phyloP scores from a whole-genome alignment of 2,888 invertebrate species.

The Trichogramma dendrolimi region DNA sequence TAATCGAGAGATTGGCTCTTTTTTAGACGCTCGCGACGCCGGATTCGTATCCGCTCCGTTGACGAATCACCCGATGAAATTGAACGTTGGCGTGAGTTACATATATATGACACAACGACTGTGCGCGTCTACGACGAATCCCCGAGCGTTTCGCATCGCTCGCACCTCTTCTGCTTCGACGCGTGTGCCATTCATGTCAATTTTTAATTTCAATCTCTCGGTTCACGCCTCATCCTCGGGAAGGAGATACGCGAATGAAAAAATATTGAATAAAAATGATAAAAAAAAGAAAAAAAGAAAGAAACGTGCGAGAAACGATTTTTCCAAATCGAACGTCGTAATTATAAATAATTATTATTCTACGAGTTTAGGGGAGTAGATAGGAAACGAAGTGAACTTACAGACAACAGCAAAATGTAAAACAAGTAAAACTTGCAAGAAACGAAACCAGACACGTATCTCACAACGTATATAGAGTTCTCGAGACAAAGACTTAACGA shows the following conservation, averaged over 20 bases:
- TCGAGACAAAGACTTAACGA: slow-evolving; percentile 11
- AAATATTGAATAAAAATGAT: background rate
- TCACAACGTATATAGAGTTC: background rate
- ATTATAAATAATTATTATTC: background rate
- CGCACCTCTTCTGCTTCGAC: no score
- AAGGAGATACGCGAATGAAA: background rate
- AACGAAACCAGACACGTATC: background rate
- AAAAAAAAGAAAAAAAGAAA: slow-evolving; percentile 5
- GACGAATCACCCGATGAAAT: background rate
- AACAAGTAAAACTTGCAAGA: background rate
- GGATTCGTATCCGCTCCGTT: no score
- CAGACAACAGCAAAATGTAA: slow-evolving; percentile 25
- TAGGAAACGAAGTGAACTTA: slow-evolving; percentile 23
- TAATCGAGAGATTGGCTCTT: no score
- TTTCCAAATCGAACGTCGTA: slow-evolving; percentile 19
- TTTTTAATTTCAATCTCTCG: no score
- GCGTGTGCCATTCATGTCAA: background rate
- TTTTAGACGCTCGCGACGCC: no score
- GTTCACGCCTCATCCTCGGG: background rate
- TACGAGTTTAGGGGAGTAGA: slow-evolving; percentile 22
- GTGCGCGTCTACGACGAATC: background rate
- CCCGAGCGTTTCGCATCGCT: no score
- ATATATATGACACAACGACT: background rate
- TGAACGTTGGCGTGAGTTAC: background rate
- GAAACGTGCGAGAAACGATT: slow-evolving; percentile 21